A percentile compares a stretch with the other conserved stretches of the same genome.
Evolutionary conservation across 2,888 invertebrate species (phyloP).

Genomic region (Morinoia aosen): DNA sequence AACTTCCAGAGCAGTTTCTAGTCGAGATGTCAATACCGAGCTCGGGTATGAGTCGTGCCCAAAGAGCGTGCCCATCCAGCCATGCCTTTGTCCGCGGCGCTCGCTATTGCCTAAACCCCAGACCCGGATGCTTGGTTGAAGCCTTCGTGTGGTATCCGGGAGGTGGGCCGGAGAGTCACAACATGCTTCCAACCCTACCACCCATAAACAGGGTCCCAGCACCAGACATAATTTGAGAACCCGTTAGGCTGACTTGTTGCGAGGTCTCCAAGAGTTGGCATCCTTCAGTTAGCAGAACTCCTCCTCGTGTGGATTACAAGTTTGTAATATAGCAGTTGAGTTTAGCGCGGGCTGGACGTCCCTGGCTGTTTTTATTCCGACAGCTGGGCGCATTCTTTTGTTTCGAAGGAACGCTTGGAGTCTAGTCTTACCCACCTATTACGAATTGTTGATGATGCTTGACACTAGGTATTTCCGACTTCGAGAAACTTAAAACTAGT

Average conservation of each 20-base stretch:
- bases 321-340: not conserved
- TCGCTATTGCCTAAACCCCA: slow-evolving; percentile 42
- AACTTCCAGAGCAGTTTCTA: not conserved
- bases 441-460: not conserved
- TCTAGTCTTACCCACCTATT: not conserved
- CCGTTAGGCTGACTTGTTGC: not conserved
- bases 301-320: not conserved
- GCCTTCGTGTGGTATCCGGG: slow-evolving; percentile 33
- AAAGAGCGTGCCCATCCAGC: slow-evolving; percentile 26
- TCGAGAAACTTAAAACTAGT: too few species aligned
- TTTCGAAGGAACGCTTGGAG: not conserved
- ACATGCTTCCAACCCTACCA: not conserved
- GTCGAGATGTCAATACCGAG: not conserved
- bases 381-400: not conserved
- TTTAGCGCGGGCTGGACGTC: not conserved
- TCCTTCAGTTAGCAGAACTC: not conserved
- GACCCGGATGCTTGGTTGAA: slow-evolving; percentile 39
- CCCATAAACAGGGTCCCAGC: slow-evolving; percentile 24
- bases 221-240: not conserved
- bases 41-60: not conserved
- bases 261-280: not conserved
- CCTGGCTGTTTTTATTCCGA: not conserved
- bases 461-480: not conserved
- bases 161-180: not conserved
- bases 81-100: slow-evolving; percentile 39